Evolutionary conservation across 35 echinoderm and acorn worm species (phyloP).

Genomic region (Strongylocentrotus purpuratus): DNA sequence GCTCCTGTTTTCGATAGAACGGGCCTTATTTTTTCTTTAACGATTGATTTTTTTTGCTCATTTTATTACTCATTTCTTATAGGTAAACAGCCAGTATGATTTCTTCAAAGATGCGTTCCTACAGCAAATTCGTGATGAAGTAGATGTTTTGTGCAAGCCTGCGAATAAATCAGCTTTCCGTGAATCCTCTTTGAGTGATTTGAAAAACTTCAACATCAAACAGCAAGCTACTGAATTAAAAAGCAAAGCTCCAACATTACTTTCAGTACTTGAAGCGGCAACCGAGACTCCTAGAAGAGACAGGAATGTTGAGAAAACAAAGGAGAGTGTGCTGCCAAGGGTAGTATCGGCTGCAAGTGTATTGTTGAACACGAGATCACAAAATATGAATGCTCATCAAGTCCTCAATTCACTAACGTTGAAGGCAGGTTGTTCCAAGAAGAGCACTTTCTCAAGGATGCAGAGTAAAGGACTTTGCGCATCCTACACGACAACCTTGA

Average conservation of each 20-base stretch:
- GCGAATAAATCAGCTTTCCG: neutral
- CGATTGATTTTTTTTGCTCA: no score
- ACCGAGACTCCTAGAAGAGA: neutral
- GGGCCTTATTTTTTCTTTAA: no score
- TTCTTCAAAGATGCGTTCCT: neutral
- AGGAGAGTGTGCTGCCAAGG: neutral
- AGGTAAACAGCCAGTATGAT: no score
- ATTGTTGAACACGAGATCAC: neutral
- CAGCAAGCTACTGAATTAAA: neutral
- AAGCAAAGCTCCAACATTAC: neutral
- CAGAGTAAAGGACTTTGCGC: neutral
- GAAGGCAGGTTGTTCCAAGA: neutral
- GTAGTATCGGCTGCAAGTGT: neutral
- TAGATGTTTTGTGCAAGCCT: neutral
- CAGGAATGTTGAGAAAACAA: neutral
- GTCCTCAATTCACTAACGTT: neutral
- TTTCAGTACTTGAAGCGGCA: neutral
- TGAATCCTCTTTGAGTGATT: neutral
- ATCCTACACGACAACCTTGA: neutral
- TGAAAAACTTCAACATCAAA: conserved; percentile 2
- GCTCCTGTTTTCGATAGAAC: no score
- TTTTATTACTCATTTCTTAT: no score
- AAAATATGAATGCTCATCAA: neutral
- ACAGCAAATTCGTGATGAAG: neutral
- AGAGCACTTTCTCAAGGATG: neutral